Percentiles rank a stretch among this genome's conserved stretches.
phyloP scores from a whole-genome alignment of 1,140 invertebrate genomes.

The Eurosta solidaginis region DNA sequence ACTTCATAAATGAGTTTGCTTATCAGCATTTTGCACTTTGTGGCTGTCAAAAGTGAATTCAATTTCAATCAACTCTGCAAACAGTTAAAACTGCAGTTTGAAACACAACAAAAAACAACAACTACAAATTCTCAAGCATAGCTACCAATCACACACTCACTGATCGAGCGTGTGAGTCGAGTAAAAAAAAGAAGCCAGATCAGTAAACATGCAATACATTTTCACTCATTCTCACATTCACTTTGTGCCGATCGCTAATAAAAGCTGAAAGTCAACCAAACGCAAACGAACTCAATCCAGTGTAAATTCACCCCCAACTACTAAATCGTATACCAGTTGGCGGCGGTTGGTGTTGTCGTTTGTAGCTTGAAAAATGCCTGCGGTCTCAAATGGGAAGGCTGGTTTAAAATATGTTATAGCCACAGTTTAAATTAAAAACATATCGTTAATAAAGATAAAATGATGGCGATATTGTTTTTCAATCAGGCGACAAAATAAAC shows the following conservation, averaged over 20 bases:
- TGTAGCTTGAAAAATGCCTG: not conserved
- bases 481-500: slow-evolving; percentile 25
- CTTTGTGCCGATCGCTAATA: not conserved
- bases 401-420: slow-evolving; percentile 31
- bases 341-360: not conserved
- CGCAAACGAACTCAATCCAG: not conserved
- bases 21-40: slow-evolving; percentile 23
- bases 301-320: not conserved
- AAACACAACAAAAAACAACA: not conserved
- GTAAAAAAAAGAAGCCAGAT: not conserved
- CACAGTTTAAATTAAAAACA: slow-evolving; percentile 31
- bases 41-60: slow-evolving; percentile 15
- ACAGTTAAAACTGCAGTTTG: not conserved
- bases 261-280: too few relatives aligned
- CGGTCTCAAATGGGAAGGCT: slow-evolving; percentile 5
- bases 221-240: slow-evolving; percentile 24
- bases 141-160: not conserved
- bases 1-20: not conserved
- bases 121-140: not conserved
- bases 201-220: not conserved
- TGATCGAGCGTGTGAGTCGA: not conserved
- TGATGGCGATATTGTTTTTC: slow-evolving; percentile 33
- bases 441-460: slow-evolving; percentile 33
- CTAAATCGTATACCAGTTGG: not conserved
- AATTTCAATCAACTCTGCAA: slow-evolving; percentile 22